Conservation (phyloP, 2,113 vertebrate species). For the Cathartes aura region DNA sequence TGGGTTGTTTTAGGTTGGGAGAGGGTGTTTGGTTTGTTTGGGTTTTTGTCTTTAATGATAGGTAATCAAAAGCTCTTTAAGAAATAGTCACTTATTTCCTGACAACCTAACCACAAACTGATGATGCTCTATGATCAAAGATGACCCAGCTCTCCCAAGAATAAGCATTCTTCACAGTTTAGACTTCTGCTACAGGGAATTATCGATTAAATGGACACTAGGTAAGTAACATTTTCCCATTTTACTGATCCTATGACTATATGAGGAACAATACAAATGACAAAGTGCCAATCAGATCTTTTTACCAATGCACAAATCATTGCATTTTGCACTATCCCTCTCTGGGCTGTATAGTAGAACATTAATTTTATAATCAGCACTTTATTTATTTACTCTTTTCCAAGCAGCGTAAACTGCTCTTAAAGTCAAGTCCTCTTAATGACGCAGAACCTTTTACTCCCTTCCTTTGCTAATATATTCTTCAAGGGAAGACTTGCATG, state of each 20-base stretch:
- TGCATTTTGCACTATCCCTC: background rate
- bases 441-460: background rate
- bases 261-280: background rate
- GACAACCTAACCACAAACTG: background rate
- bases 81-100: background rate
- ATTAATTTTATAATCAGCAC: background rate
- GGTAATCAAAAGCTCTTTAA: background rate
- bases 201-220: fast-evolving
- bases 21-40: background rate
- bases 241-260: background rate
- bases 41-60: background rate
- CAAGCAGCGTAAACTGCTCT: background rate
- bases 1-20: background rate
- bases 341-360: background rate
- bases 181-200: background rate
- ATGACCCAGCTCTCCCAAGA: background rate
- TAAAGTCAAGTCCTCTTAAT: background rate
- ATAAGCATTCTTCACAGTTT: background rate
- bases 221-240: background rate
- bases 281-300: background rate
- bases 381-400: slow-evolving; percentile 27
- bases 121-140: background rate
- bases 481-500: background rate
- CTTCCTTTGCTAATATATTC: background rate
- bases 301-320: background rate